Base-by-base conservation (phyloP, 2,797 vertebrate genomes). In the Pangasius mekongensis region DNA sequence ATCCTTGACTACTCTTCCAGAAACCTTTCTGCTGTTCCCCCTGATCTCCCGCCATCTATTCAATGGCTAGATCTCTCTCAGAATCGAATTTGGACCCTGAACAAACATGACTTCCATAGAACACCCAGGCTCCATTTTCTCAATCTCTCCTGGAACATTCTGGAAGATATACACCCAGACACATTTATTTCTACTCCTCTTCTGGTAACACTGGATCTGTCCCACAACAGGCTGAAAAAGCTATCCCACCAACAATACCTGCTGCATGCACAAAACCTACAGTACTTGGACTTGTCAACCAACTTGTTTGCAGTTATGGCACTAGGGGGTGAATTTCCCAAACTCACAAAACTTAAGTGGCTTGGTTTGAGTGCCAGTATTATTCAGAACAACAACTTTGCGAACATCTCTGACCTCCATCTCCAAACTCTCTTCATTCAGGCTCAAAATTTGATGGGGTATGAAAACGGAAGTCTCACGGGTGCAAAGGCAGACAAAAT, bases 171-270 rank as follows among this genome's bases (percentile, higher is more conserved):
- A 2, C 91, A 97, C 74, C 88, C 90, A 0, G 93, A 92, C 81
- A 93, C 93, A 5, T 97, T 98, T 76, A 84, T 90, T 27, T 88
- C 93, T 86, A 97, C 96, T 0, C 80, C 93, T 22, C 85, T 93
- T 39, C 93, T 98, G 87, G 84, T 95, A 90, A 89, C 93, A 62
- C 94, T 98, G 87, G 97, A 98, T 89, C 89, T 98, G 89, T 98
- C 97, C 2, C 94, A 96, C 93, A 98, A 98, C 90, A 91, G 83
- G 5, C 92, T 98, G 88, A 92, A 52, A 43, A 93, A 92, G 77
- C 80, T 98, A 87, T 93, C 86, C 1, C 90, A 93, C 89, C 95
- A 96, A 87, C 82, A 0, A 36, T 95, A 94, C 66, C 91, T 98
- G 83, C n/a, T 89, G n/a, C 89, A 94, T 78, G 87, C 92, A 0